phyloP scores from a whole-genome alignment of 2,797 vertebrate species.

The Propithecus perrieri region DNA sequence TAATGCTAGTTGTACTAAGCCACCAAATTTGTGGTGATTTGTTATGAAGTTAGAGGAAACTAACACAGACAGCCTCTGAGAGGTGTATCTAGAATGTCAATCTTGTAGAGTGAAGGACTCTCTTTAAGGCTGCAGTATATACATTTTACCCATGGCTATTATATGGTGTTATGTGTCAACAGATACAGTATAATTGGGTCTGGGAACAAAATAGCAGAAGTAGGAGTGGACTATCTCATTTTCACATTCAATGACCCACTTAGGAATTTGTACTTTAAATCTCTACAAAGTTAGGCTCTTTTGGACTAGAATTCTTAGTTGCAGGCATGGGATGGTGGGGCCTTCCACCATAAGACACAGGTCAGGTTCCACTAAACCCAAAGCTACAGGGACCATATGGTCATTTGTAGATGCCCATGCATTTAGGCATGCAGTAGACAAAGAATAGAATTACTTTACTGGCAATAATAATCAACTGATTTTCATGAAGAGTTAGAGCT shows the following conservation, averaged over 20 bases:
- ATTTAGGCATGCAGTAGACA: neutral
- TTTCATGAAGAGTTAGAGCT: neutral
- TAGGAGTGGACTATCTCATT: neutral
- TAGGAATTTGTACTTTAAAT: neutral
- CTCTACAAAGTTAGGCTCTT: neutral
- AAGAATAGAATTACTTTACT: neutral
- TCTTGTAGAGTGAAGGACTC: neutral
- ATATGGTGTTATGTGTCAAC: neutral
- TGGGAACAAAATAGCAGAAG: neutral
- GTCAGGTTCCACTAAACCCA: neutral
- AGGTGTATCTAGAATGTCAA: neutral
- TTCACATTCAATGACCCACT: neutral
- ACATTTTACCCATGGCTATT: neutral
- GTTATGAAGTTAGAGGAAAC: neutral
- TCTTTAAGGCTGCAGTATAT: neutral
- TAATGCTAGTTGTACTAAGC: neutral
- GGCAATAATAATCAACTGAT: neutral
- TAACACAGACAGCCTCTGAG: neutral
- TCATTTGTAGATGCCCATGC: neutral
- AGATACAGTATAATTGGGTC: neutral
- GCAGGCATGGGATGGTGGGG: neutral
- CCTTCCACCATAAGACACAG: neutral
- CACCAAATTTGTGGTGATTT: neutral
- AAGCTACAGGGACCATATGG: neutral
- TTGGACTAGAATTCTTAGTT: neutral